Evolutionary conservation across 1,140 invertebrate species (phyloP).

Genomic region (Cydia pomonella): DNA sequence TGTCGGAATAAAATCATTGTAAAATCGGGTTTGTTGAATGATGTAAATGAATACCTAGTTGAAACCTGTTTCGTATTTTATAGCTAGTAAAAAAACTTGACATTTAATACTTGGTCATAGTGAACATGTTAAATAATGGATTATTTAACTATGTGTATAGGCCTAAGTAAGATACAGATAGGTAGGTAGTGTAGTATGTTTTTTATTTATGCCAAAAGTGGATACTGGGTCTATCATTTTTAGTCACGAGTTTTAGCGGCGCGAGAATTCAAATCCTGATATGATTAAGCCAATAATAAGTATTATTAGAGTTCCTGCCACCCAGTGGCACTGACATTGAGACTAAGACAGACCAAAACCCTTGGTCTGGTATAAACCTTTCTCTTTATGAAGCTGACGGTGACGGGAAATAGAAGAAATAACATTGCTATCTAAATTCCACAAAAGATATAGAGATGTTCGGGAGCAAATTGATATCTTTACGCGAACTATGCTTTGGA

Average conservation of each 20-base stretch:
- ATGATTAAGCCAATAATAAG: not conserved
- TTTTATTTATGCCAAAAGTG: too few species aligned
- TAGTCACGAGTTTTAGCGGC: too few species aligned
- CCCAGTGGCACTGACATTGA: not conserved
- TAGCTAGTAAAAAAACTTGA: too few species aligned
- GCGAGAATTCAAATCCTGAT: too few species aligned
- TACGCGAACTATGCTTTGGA: not conserved
- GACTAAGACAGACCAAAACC: too few species aligned
- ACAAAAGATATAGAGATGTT: not conserved
- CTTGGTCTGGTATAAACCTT: too few species aligned
- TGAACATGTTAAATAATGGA: too few species aligned
- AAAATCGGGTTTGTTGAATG: not conserved
- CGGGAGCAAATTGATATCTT: not conserved
- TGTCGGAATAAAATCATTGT: not conserved
- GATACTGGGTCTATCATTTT: too few species aligned
- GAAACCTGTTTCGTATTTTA: not conserved
- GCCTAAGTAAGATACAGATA: too few species aligned
- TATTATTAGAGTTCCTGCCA: not conserved
- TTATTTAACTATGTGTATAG: too few species aligned
- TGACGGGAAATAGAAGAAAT: not conserved
- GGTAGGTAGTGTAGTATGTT: too few species aligned
- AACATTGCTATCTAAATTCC: not conserved
- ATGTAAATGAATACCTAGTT: not conserved
- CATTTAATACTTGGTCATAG: too few species aligned
- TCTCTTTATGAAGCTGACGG: not conserved